Percentiles rank a stretch among this genome's conserved stretches.
Evolutionary conservation across 2,113 vertebrate genomes (phyloP).

Genomic region (Semnornis frantzii): DNA sequence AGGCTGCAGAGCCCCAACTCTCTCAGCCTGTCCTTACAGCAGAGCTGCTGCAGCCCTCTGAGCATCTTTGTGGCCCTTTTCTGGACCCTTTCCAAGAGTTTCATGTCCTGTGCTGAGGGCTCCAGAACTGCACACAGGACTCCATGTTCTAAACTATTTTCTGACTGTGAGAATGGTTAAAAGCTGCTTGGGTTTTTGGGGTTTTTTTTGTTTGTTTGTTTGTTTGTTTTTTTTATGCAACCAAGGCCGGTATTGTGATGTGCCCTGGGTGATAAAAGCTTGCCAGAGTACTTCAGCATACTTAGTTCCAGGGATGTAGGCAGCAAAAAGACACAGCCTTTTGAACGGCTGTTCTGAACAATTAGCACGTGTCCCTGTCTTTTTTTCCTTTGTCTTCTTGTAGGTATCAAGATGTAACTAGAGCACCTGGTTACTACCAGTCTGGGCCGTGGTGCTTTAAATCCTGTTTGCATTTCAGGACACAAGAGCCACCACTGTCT

Average conservation of each 20-base stretch:
- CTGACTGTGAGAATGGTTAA: neutral
- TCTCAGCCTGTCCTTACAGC: too few species aligned
- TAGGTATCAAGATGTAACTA: neutral
- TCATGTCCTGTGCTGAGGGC: too few species aligned
- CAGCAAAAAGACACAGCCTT: neutral
- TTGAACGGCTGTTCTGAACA: neutral
- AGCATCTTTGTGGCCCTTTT: too few species aligned
- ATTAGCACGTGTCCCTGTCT: neutral
- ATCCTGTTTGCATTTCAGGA: neutral
- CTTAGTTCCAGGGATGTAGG: neutral
- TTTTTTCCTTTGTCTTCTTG: neutral
- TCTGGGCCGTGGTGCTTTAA: neutral
- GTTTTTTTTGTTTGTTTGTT: too few species aligned
- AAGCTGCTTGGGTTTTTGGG: too few species aligned
- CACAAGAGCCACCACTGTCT: neutral
- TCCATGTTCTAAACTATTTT: neutral
- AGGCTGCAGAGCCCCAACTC: too few species aligned
- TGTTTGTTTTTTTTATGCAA: too few species aligned
- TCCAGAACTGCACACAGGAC: too few species aligned
- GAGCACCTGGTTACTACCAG: neutral
- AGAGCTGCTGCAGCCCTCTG: too few species aligned
- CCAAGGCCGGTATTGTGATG: rapidly evolving
- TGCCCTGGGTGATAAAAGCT: neutral
- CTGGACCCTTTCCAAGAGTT: too few species aligned
- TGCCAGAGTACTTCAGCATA: neutral